Evolutionary conservation across 2,888 invertebrate genomes (phyloP), one percentile per base, ranked within the genome.

Genomic region (Watsonalla cultraria): DNA sequence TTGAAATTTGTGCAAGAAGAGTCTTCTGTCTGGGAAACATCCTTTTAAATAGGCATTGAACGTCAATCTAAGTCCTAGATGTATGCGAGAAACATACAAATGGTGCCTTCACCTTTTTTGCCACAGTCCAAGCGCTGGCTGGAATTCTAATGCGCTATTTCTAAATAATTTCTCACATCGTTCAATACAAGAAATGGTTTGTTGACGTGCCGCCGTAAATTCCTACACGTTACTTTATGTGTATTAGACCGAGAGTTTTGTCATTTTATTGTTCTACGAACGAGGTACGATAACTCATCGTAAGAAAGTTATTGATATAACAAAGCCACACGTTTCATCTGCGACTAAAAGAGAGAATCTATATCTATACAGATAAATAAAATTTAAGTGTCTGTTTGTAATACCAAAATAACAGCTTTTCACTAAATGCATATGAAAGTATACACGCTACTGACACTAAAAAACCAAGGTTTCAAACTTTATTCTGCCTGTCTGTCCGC

Each of bases 71-170:
- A 39, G 37, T 34, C 13, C 13, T 37, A 39, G 49, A 9, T 5
- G 49, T 49, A 49, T 37, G 37, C 49, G 37, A 37, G 49, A 49
- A 49, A 46, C 61, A 58, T 15, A 42, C 45, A 46, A 46, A 57
- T 60, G 11, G 42, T 61, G 68, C 69, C 72, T 57, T 61, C 66
- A 72, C 68, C 66, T 55, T 51, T 54, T 52, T 42, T 59, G 49
- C 59, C 54, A 51, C 34, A 33, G 9, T 46, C 51, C 56, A 54
- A 48, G 64, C 51, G 45, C 46, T 49, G 72, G 42, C 11, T 42
- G 42, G 42, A 66, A 74, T 74, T 42, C 46, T 61, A 64, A 73
- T 64, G 58, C 13, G 52, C 60, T 60, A 66, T 62, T 65, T 64
- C 61, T 54, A 51, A 65, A 66, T 60, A 59, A 58, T 62, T 72